Percentiles rank a stretch among this genome's conserved stretches.
Evolutionary conservation across 30 jellyfish, hydroid and myxozoan genomes (phyloP).

Genomic region (Turritopsis dohrnii): DNA sequence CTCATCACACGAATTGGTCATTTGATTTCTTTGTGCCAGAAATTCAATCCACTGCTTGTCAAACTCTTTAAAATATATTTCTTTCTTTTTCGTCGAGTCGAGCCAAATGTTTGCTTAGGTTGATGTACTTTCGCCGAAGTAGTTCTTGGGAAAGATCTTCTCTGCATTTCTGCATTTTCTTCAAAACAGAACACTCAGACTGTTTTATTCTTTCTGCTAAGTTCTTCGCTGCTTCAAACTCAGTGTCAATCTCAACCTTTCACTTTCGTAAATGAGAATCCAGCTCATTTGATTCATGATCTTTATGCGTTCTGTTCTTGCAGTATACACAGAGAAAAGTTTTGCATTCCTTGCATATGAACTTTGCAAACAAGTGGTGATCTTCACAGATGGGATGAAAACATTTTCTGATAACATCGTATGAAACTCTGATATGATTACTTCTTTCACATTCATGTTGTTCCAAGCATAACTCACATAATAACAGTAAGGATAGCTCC

Average conservation of each 20-base stretch:
- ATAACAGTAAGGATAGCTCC: neutral
- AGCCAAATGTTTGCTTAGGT: neutral
- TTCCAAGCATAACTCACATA: neutral
- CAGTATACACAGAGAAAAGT: neutral
- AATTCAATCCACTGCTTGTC: neutral
- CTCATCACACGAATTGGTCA: neutral
- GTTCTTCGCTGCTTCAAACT: neutral
- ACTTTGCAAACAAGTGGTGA: neutral
- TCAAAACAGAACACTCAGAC: neutral
- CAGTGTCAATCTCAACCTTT: neutral
- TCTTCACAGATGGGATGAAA: neutral
- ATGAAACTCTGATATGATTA: neutral
- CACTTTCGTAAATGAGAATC: neutral
- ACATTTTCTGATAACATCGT: neutral
- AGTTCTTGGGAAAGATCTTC: neutral
- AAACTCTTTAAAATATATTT: neutral
- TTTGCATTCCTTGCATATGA: neutral
- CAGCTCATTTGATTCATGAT: neutral
- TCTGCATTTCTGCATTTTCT: neutral
- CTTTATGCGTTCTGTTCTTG: neutral
- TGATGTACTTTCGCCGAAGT: neutral
- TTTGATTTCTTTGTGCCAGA: neutral
- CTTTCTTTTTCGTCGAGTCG: neutral
- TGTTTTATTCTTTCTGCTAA: neutral
- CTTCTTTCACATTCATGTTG: neutral